Percentiles rank a stretch among this genome's conserved stretches.
These are phyloP conservation scores for Pelusios castaneus DNA, from an alignment of 2,113 vertebrate genomes.

Conservation along the genomic window DNA sequence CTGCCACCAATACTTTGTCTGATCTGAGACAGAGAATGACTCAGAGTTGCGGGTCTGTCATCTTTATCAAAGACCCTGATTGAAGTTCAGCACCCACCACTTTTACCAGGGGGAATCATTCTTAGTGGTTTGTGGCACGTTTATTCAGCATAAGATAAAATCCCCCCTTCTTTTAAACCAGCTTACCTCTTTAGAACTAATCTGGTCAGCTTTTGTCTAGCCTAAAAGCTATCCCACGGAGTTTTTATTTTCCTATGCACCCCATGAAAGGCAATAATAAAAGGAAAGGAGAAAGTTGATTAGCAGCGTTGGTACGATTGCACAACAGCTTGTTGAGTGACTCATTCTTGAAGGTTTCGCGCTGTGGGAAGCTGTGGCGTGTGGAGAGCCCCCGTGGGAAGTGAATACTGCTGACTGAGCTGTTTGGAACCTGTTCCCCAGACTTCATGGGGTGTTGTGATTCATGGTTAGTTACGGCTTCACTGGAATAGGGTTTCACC, in stretches of 20 bases:
- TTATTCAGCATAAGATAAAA: not conserved
- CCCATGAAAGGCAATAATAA: not conserved
- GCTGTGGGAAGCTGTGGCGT: not conserved
- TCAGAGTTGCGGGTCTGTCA: not conserved
- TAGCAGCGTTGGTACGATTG: not conserved
- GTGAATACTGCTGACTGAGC: not conserved
- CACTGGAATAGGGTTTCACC: not conserved
- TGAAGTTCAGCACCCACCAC: not conserved
- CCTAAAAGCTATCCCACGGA: not conserved
- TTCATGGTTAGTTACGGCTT: not conserved
- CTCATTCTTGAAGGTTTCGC: rapidly evolving
- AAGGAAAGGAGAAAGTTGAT: not conserved
- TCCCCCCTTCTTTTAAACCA: not conserved
- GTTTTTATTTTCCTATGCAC: not conserved
- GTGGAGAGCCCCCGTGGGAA: not conserved
- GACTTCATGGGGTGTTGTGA: not conserved
- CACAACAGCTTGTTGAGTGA: not conserved
- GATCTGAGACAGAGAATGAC: not conserved
- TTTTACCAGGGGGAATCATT: not conserved
- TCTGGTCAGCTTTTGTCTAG: not conserved
- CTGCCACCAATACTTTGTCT: not conserved
- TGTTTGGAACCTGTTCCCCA: not conserved
- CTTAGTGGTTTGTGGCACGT: not conserved
- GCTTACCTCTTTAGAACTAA: not conserved
- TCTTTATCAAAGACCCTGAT: not conserved